Base-by-base conservation (phyloP, 2,113 vertebrate genomes). In the Bufo gargarizans region DNA sequence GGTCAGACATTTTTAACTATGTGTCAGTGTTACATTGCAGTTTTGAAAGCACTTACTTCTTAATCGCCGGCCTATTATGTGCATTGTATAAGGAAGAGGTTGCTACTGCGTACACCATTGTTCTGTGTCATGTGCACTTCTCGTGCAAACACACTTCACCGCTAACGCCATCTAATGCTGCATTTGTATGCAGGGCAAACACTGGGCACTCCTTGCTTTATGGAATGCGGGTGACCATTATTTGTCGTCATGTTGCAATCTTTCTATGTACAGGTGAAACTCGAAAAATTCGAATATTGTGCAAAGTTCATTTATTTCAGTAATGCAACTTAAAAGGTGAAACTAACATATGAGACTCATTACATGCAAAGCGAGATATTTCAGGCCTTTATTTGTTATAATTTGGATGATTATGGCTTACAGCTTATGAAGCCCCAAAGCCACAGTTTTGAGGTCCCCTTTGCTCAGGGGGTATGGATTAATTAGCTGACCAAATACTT, bases 131-230 rank as follows among this genome's bases (percentile, higher is more conserved):
- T 50, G 43, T 50, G 19, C 19, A 22, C 53, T 8, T 65, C 45
- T 58, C 77, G 43, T 65, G 43, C 20, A 86, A 86, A 86, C 59
- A 86, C 20, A 14, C 33, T 20, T 82, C 22, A 82, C 80, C 33
- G 14, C 59, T 49, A 17, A n/a, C n/a, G 11, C 58, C 22, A 13
- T 50, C 74, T n/a, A 58, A 61, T 71, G 12, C 53, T 33, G n/a
- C 33, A 22, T 77, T 79, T 79, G 47, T 86, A 56, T 43, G 56
- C 5, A 43, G 12, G 76, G 77, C 72, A 82, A 82, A 79, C 65
- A 19, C 17, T 0, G 63, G 17, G 61, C 89, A 82, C 67, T 0
- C 77, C 85, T 13, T 78, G 1, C 11, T 11, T 10, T 4, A 13
- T 49, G 74, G 58, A 63, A 45, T 78, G 16, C 13, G 20, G 69